Evolutionary conservation across 2,797 vertebrate species (phyloP).

Genomic region (Enteromius argenteus): DNA sequence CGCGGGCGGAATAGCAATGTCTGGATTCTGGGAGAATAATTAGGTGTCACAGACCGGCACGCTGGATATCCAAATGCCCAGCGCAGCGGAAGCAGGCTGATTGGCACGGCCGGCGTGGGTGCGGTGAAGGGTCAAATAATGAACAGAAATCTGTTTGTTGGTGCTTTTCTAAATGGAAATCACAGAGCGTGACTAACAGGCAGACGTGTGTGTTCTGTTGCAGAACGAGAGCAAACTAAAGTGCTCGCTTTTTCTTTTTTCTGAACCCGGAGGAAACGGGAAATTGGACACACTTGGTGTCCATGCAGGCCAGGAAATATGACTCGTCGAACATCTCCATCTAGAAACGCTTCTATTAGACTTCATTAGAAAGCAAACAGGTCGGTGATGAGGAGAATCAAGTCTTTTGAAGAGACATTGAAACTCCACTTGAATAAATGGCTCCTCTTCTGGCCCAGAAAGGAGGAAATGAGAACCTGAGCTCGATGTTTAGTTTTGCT

Average conservation of each 20-base stretch:
- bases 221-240: slow-evolving; percentile 76
- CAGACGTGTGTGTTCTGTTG: slow-evolving; percentile 67
- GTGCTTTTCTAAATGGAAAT: slow-evolving; percentile 72
- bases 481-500: neutral
- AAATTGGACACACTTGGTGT: slow-evolving; percentile 43
- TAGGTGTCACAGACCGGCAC: slow-evolving; percentile 69
- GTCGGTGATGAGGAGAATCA: slow-evolving; percentile 68
- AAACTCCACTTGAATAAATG: slow-evolving; percentile 7
- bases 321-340: slow-evolving; percentile 68
- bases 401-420: slow-evolving; percentile 14
- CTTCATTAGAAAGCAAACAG: slow-evolving; percentile 77
- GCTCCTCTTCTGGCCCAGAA: neutral
- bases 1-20: slow-evolving; percentile 64
- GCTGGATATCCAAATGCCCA: slow-evolving; percentile 69
- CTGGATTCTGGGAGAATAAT: slow-evolving; percentile 74
- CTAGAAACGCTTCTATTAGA: slow-evolving; percentile 61
- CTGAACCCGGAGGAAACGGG: slow-evolving; percentile 19
- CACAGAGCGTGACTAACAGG: slow-evolving; percentile 72
- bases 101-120: slow-evolving; percentile 69
- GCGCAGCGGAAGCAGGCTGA: slow-evolving; percentile 66
- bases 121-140: slow-evolving; percentile 65
- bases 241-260: slow-evolving; percentile 55
- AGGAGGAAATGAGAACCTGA: neutral
- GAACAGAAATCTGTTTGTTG: slow-evolving; percentile 77
- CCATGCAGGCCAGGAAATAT: slow-evolving; percentile 49